Conservation (phyloP, 2,797 vertebrate species). For the Lithobates sylvaticus region DNA sequence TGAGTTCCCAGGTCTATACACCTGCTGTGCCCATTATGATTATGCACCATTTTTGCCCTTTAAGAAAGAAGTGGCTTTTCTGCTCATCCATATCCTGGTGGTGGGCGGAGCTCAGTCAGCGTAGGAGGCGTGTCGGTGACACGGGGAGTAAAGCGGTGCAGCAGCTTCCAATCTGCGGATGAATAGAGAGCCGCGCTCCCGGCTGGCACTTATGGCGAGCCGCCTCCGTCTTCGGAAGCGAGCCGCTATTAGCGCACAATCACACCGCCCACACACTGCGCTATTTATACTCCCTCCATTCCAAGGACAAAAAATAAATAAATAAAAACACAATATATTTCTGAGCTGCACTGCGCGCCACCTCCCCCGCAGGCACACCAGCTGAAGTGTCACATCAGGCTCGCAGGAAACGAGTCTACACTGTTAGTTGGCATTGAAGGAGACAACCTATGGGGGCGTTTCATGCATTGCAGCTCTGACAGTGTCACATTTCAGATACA, state of each 20-base stretch:
- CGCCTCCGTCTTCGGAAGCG: background rate
- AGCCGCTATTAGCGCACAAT: background rate
- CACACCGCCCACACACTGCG: background rate
- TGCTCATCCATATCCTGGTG: too few relatives aligned
- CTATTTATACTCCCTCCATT: background rate
- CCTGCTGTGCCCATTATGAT: too few relatives aligned
- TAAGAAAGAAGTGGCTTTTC: background rate
- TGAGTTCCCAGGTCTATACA: too few relatives aligned
- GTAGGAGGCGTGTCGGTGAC: background rate
- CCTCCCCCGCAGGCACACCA: background rate
- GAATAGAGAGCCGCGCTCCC: background rate
- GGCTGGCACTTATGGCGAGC: background rate
- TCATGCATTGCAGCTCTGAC: too few relatives aligned
- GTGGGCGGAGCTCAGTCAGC: too few relatives aligned
- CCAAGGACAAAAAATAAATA: background rate
- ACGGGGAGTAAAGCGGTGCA: background rate
- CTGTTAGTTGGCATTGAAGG: too few relatives aligned
- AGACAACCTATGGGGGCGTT: too few relatives aligned
- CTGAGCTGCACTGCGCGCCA: background rate
- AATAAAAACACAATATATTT: too few relatives aligned
- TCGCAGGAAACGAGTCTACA: too few relatives aligned
- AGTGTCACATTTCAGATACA: too few relatives aligned
- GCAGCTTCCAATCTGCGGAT: background rate
- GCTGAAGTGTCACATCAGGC: background rate
- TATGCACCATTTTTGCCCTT: too few relatives aligned